Evolutionary conservation across 2,113 vertebrate genomes (phyloP).

Genomic region (Actinemys pallida): DNA sequence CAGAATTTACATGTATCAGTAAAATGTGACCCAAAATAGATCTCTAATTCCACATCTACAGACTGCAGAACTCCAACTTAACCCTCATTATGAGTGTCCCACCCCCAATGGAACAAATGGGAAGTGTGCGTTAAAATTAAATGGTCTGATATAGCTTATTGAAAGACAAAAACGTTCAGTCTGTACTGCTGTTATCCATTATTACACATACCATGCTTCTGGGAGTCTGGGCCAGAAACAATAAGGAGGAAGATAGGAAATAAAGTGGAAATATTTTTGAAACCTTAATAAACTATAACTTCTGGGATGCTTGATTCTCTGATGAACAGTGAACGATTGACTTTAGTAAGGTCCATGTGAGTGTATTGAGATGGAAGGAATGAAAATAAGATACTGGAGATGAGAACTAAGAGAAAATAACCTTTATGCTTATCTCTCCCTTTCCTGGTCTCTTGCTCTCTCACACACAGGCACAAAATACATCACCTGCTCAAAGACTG

Average conservation of each 20-base stretch:
- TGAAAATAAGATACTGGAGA: not conserved
- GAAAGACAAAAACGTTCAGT: not conserved
- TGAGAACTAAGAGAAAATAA: not conserved
- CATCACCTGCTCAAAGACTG: not conserved
- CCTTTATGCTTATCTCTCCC: not conserved
- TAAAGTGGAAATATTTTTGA: not conserved
- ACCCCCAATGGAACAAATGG: not conserved
- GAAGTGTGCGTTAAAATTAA: not conserved
- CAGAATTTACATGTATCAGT: not conserved
- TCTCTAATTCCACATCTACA: not conserved
- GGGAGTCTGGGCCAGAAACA: not conserved
- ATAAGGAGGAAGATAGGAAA: not conserved
- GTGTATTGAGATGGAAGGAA: not conserved
- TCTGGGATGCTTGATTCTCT: slow-evolving; percentile 1
- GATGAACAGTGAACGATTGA: not conserved
- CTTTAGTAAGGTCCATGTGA: not conserved
- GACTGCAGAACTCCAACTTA: not conserved
- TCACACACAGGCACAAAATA: not conserved
- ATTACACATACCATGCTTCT: not conserved
- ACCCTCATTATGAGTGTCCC: not conserved
- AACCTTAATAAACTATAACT: not conserved
- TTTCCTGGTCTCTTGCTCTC: not conserved
- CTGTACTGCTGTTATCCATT: not conserved
- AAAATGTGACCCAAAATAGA: not conserved
- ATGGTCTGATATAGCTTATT: not conserved